Conservation (phyloP, 1,140 invertebrate species). For the Drosophila virilis region DNA sequence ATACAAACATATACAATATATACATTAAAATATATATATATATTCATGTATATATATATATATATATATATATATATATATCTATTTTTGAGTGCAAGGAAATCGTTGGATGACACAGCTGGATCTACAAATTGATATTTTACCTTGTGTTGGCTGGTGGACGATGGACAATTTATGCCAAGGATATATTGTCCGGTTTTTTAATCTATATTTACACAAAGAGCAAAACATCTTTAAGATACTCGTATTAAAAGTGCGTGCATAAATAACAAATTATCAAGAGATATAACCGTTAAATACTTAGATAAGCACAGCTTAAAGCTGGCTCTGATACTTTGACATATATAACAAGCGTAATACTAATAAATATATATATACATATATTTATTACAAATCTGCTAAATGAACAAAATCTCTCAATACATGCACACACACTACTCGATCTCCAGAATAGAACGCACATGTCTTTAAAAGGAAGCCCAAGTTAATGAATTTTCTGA, state of each 20-base stretch:
- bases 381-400: slow-evolving; percentile 24
- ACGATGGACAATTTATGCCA: slow-evolving; percentile 50
- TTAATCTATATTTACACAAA: slow-evolving; percentile 61
- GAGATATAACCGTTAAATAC: slow-evolving; percentile 50
- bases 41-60: slow-evolving; percentile 63
- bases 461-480: neutral
- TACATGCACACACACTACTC: slow-evolving; percentile 9
- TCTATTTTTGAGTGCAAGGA: slow-evolving; percentile 80
- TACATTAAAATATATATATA: slow-evolving; percentile 60
- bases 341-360: slow-evolving; percentile 27
- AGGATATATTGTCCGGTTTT: slow-evolving; percentile 51
- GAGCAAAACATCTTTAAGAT: slow-evolving; percentile 75
- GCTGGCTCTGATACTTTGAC: slow-evolving; percentile 57
- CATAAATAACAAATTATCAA: slow-evolving; percentile 53
- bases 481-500: slow-evolving; percentile 5
- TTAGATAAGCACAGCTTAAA: slow-evolving; percentile 57
- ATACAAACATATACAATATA: slow-evolving; percentile 49
- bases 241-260: slow-evolving; percentile 53
- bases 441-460: slow-evolving; percentile 10
- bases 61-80: slow-evolving; percentile 61
- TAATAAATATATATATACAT: slow-evolving; percentile 25
- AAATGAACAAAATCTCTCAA: slow-evolving; percentile 42
- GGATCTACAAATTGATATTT: slow-evolving; percentile 71
- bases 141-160: slow-evolving; percentile 65
- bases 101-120: slow-evolving; percentile 56